Evolutionary conservation across 2,113 vertebrate genomes (phyloP), one percentile per base, ranked within the genome.

Genomic region (Chamaea fasciata): DNA sequence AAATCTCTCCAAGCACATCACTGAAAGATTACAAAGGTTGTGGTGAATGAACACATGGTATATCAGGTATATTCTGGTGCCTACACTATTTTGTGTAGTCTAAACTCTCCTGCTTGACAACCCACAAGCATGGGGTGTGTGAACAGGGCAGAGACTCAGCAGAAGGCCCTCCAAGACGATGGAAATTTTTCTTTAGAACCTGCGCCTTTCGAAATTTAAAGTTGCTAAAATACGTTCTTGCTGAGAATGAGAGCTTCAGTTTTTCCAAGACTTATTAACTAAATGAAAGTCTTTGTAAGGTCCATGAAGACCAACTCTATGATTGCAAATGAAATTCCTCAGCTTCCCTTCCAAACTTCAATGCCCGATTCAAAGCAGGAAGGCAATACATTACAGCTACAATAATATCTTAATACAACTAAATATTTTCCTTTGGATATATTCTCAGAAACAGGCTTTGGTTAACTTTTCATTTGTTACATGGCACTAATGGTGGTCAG

Each of bases 401-500:
- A 46, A 35, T 49, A 63, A 46, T 71, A 39, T 76, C 24, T 73
- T 76, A 68, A 46, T 55, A 33, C 5, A 69, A 50, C 15, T 27
- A 59, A 89, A 42, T 86, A 35, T 92, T 94, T 94, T 69, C 44
- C 23, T 56, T 46, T 68, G 47, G 21, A 19, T 83, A 7, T 59
- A 30, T 64, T 87, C 41, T 62, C 35, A 76, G 53, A 73, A 83
- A 47, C 27, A 73, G 35, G 30, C 7, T 76, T 83, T 31, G 15
- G 20, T 79, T 74, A 71, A 31, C 37, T 79, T 88, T 56, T 39
- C 1, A 1, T 82, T 87, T 81, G 15, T 87, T 78, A 27, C 70
- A n/a, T 24, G 22, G 16, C 30, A 35, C 24, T 60, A 77, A 26
- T 27, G 12, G 31, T 90, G 52, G 41, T 46, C 57, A 79, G n/a